These are phyloP conservation scores for Dione juno DNA, from an alignment of 2,888 invertebrate genomes.

Conservation along the genomic window DNA sequence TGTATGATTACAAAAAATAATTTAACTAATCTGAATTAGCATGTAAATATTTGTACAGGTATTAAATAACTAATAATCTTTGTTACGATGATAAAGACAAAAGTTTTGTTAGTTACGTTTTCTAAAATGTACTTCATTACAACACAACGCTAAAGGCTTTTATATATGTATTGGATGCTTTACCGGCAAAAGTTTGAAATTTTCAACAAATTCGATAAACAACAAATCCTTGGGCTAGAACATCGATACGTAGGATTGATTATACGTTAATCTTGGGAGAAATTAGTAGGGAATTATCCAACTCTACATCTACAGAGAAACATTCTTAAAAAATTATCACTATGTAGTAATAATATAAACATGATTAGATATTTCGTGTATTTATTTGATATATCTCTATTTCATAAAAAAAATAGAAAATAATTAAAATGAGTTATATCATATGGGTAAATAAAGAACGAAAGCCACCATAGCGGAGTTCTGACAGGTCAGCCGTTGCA, in stretches of 20 bases:
- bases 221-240: slow-evolving; percentile 6
- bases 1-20: no score
- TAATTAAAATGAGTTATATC: no score
- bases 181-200: slow-evolving; percentile 14
- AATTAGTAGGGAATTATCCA: slow-evolving; percentile 2
- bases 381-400: no score
- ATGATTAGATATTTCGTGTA: no score
- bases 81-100: not conserved
- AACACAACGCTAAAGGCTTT: not conserved
- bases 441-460: no score
- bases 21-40: no score
- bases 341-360: not conserved
- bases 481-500: no score
- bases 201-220: slow-evolving; percentile 15
- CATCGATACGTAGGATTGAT: slow-evolving; percentile 10
- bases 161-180: not conserved
- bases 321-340: not conserved
- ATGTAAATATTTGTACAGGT: not conserved
- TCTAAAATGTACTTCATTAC: slow-evolving; percentile 2
- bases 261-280: not conserved
- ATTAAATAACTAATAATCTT: not conserved
- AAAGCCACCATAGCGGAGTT: no score
- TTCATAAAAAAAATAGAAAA: no score
- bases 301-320: slow-evolving; percentile 4
- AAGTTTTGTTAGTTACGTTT: slow-evolving; percentile 9